phyloP scores from a whole-genome alignment of 2,888 invertebrate genomes.

The Agapostemon virescens region DNA sequence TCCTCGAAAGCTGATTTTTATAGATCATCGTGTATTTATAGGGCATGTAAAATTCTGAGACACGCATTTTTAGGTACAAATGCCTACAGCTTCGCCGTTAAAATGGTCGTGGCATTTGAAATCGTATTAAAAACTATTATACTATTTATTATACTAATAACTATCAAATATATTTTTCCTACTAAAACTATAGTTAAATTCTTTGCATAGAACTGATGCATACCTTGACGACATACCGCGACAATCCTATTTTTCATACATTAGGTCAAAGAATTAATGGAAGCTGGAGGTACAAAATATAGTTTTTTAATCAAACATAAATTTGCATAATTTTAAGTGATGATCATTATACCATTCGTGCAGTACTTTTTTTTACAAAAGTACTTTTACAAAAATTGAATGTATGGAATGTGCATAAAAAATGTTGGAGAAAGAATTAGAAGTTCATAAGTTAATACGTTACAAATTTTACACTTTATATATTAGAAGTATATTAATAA shows the following conservation, averaged over 20 bases:
- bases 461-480: background rate
- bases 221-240: background rate
- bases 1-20: slow-evolving; percentile 1
- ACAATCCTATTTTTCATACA: background rate
- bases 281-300: background rate
- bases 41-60: slow-evolving; percentile 1
- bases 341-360: background rate
- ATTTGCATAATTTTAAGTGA: background rate
- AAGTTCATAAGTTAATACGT: background rate
- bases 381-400: background rate
- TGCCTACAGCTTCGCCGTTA: background rate
- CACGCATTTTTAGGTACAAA: background rate
- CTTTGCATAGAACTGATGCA: background rate
- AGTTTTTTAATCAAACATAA: background rate
- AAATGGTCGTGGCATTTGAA: background rate
- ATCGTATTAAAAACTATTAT: no score
- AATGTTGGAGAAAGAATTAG: background rate
- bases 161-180: background rate
- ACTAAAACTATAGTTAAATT: background rate
- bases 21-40: slow-evolving; percentile 4
- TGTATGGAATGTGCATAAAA: background rate
- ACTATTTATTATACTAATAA: no score
- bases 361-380: background rate
- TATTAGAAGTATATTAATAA: background rate
- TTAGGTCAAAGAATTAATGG: background rate